These are phyloP conservation scores for Platorchestia sp. DNA, from an alignment of 1,140 invertebrate genomes.

Conservation along the genomic window DNA sequence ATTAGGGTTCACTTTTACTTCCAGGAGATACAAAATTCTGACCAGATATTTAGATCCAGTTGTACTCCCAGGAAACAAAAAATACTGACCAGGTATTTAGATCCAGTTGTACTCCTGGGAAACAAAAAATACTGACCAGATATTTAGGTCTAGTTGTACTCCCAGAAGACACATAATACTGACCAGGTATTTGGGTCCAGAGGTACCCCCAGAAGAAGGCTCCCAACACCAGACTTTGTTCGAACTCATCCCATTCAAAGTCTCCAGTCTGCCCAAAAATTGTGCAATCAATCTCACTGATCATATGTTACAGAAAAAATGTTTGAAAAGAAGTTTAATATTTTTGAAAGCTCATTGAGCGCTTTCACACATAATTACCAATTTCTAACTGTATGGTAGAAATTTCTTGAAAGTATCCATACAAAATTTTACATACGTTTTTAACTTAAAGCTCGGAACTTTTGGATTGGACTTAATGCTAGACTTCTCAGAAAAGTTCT, in stretches of 20 bases:
- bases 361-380: not conserved
- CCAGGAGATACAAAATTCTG: no score
- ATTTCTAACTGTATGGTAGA: not conserved
- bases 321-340: not conserved
- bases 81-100: no score
- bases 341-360: not conserved
- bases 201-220: constrained; percentile 72
- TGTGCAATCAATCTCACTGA: not conserved
- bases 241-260: constrained; percentile 66
- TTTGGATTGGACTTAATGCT: not conserved
- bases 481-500: not conserved
- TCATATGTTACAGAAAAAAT: not conserved
- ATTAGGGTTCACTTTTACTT: no score
- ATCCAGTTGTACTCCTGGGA: no score
- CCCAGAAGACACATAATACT: no score
- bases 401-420: not conserved
- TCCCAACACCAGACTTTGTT: constrained; percentile 70
- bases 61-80: no score
- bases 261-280: constrained; percentile 58
- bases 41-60: no score
- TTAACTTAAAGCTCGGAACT: not conserved
- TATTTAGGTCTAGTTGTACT: no score
- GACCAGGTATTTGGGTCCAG: constrained; percentile 72
- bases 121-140: no score
- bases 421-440: not conserved